Percentiles rank a stretch among this genome's conserved stretches.
These are phyloP conservation scores for Pagetopsis macropterus DNA, from an alignment of 2,797 vertebrate species.

Conservation along the genomic window DNA sequence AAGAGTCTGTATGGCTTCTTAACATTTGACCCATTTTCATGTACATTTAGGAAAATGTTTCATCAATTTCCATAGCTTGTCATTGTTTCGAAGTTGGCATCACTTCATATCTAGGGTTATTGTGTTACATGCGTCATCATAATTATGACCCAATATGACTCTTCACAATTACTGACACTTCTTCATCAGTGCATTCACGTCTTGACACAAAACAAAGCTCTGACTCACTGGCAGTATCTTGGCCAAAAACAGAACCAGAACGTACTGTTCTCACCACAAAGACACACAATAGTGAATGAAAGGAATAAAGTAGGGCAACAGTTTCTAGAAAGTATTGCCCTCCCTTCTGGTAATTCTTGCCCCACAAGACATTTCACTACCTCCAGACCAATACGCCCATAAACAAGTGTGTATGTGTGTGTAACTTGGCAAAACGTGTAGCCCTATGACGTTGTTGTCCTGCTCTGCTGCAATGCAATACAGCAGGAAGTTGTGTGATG, in stretches of 20 bases:
- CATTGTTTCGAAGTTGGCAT: background rate
- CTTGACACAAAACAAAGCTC: conserved; percentile 3
- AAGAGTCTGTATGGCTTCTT: conserved; percentile 14
- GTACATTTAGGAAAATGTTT: background rate
- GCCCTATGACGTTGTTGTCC: conserved; percentile 50
- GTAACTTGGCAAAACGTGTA: conserved; percentile 47
- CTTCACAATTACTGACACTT: background rate
- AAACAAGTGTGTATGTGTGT: conserved; percentile 32
- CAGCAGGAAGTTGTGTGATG: conserved; percentile 64
- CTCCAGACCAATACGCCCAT: conserved; percentile 29
- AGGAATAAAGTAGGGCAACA: conserved; percentile 15
- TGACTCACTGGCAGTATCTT: conserved; percentile 21
- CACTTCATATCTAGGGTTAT: background rate
- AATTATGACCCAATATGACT: conserved; percentile 6
- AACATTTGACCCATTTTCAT: conserved; percentile 17
- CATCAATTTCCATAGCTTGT: background rate
- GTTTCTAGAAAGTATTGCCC: conserved; percentile 23
- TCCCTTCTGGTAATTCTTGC: conserved; percentile 12
- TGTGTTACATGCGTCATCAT: background rate
- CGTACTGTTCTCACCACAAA: conserved; percentile 1
- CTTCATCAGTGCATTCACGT: conserved; percentile 10
- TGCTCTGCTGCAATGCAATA: conserved; percentile 41
- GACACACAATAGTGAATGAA: conserved; percentile 1
- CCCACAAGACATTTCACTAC: conserved; percentile 59
- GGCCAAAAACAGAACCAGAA: background rate